phyloP scores from a whole-genome alignment of 2,888 invertebrate species.

The Cataglyphis rosenhaueri region DNA sequence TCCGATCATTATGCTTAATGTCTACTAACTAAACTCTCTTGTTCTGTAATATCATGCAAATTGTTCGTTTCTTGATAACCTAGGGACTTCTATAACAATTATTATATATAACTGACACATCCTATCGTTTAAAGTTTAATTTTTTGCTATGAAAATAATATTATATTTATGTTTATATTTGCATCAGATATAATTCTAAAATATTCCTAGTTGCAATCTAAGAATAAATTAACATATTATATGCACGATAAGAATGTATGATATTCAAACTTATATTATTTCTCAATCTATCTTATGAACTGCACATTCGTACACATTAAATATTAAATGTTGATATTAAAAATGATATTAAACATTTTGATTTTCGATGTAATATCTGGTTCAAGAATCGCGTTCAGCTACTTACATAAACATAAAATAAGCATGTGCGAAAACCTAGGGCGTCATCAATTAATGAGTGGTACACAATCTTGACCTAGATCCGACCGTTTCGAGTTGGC shows the following conservation, averaged over 20 bases:
- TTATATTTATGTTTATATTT: no score
- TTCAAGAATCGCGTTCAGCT: background rate
- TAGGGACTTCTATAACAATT: background rate
- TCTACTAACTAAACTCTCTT: background rate
- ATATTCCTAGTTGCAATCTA: no score
- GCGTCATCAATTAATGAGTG: background rate
- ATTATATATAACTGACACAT: background rate
- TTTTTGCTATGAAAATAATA: background rate
- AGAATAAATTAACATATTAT: background rate
- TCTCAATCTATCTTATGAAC: background rate
- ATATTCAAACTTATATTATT: background rate
- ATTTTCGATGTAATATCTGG: background rate
- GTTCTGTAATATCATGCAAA: background rate
- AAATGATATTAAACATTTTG: background rate
- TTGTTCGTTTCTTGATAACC: background rate
- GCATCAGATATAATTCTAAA: background rate
- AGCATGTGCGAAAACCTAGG: background rate
- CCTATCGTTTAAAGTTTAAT: background rate
- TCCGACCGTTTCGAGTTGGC: background rate
- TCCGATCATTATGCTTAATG: conserved; percentile 1
- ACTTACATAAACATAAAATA: background rate
- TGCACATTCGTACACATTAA: background rate
- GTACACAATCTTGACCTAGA: conserved; percentile 25
- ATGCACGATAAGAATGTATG: background rate
- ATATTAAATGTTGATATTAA: no score